phyloP scores from a whole-genome alignment of 2,888 invertebrate species.

The Ophion ventricosus region DNA sequence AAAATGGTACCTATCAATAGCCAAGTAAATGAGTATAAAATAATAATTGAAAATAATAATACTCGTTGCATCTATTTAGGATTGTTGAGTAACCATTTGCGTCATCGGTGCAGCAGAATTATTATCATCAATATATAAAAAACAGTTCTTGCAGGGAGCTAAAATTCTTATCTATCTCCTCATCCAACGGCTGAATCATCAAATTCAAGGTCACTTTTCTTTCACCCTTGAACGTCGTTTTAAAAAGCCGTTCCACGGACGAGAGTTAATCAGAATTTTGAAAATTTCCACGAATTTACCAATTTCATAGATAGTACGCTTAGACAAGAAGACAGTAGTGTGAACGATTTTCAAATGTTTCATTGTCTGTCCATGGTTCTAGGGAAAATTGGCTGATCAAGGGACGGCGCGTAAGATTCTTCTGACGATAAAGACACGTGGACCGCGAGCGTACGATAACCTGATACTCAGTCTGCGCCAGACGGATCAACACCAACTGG shows the following conservation, averaged over 20 bases:
- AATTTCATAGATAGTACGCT: not conserved
- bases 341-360: not conserved
- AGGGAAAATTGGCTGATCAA: conserved; percentile 69
- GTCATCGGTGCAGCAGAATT: not conserved
- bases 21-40: not conserved
- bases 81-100: too few relatives aligned
- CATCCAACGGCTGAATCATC: not conserved
- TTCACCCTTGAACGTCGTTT: not conserved
- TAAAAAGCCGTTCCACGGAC: not conserved
- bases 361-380: conserved; percentile 29
- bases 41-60: not conserved
- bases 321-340: not conserved
- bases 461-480: conserved; percentile 74
- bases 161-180: not conserved
- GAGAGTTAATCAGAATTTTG: too few relatives aligned
- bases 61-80: too few relatives aligned
- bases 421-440: conserved; percentile 77
- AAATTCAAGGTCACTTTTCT: not conserved
- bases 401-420: conserved; percentile 73
- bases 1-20: not conserved
- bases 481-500: conserved; percentile 73
- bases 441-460: conserved; percentile 78
- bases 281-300: too few relatives aligned
- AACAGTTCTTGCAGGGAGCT: not conserved
- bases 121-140: not conserved